Evolutionary conservation across 2,797 vertebrate genomes (phyloP).

Genomic region (Bradypodion pumilum): DNA sequence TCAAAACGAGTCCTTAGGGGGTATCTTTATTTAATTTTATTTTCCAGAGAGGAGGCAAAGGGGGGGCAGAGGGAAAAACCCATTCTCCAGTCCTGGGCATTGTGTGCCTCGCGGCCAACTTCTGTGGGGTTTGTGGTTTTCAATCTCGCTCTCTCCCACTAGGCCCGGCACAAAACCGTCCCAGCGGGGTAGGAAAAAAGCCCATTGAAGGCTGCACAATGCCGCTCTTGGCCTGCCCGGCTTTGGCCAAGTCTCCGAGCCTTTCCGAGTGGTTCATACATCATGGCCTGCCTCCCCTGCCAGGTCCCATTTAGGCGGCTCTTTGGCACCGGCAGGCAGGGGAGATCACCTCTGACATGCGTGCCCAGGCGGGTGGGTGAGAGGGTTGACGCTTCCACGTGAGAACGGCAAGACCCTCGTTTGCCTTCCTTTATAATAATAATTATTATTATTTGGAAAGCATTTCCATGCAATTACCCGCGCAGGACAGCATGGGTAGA

Average conservation of each 20-base stretch:
- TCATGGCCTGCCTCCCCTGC: constrained; percentile 53
- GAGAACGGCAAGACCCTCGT: not conserved
- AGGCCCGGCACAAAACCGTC: constrained; percentile 9
- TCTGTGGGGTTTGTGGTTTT: not conserved
- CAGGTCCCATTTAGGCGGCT: constrained; percentile 37
- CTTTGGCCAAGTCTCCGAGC: constrained; percentile 33
- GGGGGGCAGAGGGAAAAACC: not conserved
- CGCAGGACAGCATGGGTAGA: no score
- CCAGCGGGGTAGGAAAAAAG: constrained; percentile 80
- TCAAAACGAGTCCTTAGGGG: constrained; percentile 15
- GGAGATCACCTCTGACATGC: constrained; percentile 19
- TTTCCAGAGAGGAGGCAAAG: constrained; percentile 4
- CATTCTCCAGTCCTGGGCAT: not conserved
- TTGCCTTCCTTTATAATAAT: no score
- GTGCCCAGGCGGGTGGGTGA: not conserved
- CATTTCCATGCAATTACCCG: no score
- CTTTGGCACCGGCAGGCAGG: constrained; percentile 45
- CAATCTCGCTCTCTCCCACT: constrained; percentile 18
- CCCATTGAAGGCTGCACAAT: constrained; percentile 69
- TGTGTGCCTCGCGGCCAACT: not conserved
- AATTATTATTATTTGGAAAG: no score
- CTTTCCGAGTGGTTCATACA: constrained; percentile 60
- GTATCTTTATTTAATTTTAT: constrained; percentile 33
- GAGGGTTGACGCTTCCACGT: not conserved
- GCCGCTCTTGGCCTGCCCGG: constrained; percentile 51